These are phyloP conservation scores for Ovis aries DNA, from an alignment of 2,113 vertebrate species.

Conservation along the genomic window DNA sequence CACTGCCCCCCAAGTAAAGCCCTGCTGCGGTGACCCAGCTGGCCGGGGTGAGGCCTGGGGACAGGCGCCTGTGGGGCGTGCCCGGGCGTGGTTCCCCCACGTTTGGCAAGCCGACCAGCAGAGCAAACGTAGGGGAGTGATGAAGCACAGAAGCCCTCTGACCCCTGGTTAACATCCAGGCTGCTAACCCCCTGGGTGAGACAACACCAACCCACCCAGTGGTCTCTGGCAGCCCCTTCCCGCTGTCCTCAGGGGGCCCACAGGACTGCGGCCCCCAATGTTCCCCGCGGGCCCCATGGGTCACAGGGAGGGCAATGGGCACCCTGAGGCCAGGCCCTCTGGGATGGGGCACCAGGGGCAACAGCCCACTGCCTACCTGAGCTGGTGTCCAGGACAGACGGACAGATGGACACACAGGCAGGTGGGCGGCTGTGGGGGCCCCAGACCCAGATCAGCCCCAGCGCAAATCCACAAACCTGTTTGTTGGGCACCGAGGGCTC, in stretches of 20 bases:
- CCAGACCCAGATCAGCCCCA: background rate
- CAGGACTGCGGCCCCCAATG: rapidly evolving
- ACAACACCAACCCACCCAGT: too few relatives aligned
- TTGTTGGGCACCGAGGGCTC: background rate
- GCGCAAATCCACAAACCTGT: background rate
- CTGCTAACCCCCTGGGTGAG: background rate
- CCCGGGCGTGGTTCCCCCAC: background rate
- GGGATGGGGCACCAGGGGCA: background rate
- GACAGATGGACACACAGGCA: too few relatives aligned
- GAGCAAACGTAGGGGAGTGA: background rate
- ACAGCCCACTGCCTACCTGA: background rate
- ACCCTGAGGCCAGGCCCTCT: background rate
- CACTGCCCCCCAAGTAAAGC: background rate
- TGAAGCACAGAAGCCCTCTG: background rate
- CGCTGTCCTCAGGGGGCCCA: background rate
- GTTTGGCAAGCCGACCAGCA: too few relatives aligned
- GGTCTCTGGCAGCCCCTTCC: background rate
- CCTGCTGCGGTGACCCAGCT: background rate
- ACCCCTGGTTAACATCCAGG: background rate
- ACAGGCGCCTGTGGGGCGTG: background rate
- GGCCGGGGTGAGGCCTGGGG: rapidly evolving
- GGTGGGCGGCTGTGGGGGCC: background rate
- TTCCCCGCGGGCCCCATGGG: background rate
- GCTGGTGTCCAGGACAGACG: rapidly evolving
- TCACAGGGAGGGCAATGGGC: background rate